phyloP scores from a whole-genome alignment of 2,113 vertebrate genomes.

The Callaeas wilsoni region DNA sequence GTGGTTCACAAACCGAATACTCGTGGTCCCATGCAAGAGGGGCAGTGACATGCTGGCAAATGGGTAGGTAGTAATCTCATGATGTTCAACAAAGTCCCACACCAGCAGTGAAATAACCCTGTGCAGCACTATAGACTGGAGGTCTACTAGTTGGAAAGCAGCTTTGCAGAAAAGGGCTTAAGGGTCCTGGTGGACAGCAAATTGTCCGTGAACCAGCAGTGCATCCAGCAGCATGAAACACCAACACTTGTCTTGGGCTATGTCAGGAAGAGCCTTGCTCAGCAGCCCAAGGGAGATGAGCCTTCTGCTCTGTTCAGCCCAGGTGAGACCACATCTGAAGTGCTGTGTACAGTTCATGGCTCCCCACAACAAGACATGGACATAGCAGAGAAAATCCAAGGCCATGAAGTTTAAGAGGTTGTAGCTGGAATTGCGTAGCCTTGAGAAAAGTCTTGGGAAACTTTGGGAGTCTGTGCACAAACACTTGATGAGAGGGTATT shows the following conservation, averaged over 20 bases:
- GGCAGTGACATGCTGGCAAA: background rate
- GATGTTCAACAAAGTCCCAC: background rate
- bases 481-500: background rate
- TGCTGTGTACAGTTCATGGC: background rate
- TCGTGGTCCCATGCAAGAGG: rapidly evolving
- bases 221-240: background rate
- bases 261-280: background rate
- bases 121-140: background rate
- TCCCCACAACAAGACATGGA: background rate
- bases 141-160: background rate
- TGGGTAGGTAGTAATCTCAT: background rate
- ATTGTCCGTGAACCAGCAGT: rapidly evolving
- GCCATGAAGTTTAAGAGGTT: background rate
- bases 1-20: background rate
- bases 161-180: background rate
- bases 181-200: background rate
- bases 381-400: background rate
- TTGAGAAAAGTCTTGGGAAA: background rate
- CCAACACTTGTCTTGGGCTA: background rate
- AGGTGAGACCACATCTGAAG: background rate
- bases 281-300: background rate
- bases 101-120: background rate
- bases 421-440: background rate
- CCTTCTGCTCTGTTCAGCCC: background rate
- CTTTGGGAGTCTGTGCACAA: background rate